Evolutionary conservation across 2,888 invertebrate genomes (phyloP).

Genomic region (Escarpia spicata): DNA sequence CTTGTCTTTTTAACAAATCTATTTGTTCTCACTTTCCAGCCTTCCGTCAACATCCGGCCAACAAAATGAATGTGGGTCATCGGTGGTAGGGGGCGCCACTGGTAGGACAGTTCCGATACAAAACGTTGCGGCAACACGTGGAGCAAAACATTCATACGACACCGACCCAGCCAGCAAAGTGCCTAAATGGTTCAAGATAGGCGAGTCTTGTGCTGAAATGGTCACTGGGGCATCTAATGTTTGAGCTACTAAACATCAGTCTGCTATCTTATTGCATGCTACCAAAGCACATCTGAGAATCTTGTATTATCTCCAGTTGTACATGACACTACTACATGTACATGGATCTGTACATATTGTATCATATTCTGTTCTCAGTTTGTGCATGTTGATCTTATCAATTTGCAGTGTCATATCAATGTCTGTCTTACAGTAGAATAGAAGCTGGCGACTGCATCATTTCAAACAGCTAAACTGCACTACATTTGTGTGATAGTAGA

Average conservation of each 20-base stretch:
- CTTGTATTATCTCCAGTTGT: no score
- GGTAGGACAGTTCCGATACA: background rate
- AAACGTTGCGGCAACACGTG: background rate
- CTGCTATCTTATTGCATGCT: no score
- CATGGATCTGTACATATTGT: no score
- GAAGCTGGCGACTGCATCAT: background rate
- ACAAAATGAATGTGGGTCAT: background rate
- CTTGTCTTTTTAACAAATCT: background rate
- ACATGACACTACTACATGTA: no score
- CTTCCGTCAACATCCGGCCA: background rate
- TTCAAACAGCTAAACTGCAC: background rate
- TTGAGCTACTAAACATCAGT: no score
- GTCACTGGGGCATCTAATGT: background rate
- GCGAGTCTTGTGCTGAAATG: background rate
- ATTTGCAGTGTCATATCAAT: no score
- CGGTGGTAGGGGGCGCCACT: background rate
- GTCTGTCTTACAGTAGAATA: background rate
- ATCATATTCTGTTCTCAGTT: no score
- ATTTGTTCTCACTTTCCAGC: background rate
- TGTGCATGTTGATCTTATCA: no score
- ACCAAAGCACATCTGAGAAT: no score
- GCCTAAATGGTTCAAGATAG: conserved; percentile 26
- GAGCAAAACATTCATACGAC: background rate
- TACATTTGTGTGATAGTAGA: background rate
- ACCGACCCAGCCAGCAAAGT: background rate